Conservation (phyloP, 2,888 invertebrate genomes). For the Stenolophus ochropezus region DNA sequence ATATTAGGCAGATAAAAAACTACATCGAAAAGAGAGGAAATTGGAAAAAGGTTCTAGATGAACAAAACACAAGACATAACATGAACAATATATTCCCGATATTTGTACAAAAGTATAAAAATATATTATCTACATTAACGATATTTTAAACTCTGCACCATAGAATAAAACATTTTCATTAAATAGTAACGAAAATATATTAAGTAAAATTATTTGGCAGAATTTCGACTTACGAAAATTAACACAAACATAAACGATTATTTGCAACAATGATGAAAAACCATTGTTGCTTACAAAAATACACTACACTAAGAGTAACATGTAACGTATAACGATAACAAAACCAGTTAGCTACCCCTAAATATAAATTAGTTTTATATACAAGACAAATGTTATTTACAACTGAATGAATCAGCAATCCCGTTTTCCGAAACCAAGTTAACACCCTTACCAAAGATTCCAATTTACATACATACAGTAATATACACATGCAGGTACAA, state of each 20-base stretch:
- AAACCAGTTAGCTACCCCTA: not conserved
- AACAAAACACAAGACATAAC: constrained; percentile 14
- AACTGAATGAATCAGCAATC: constrained; percentile 34
- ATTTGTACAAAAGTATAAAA: constrained; percentile 52
- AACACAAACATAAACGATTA: not conserved
- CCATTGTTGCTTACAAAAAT: not conserved
- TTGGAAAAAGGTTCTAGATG: too few species aligned
- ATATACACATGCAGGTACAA: constrained; percentile 57
- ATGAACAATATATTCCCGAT: constrained; percentile 46
- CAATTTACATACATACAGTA: constrained; percentile 20
- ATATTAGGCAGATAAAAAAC: too few species aligned
- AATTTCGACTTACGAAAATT: constrained; percentile 25
- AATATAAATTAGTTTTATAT: not conserved
- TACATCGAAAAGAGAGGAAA: too few species aligned
- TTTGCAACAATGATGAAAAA: not conserved
- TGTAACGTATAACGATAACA: not conserved
- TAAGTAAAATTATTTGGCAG: constrained; percentile 42
- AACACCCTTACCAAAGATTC: constrained; percentile 25
- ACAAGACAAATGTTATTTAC: constrained; percentile 1
- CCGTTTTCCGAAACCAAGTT: constrained; percentile 54
- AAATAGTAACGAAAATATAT: constrained; percentile 49
- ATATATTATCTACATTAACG: constrained; percentile 43
- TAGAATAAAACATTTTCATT: constrained; percentile 37
- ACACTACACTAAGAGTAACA: not conserved
- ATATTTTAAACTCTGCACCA: constrained; percentile 33